Percentiles rank a stretch among this genome's conserved stretches.
Evolutionary conservation across 2,888 invertebrate genomes (phyloP).

Genomic region (Dione juno): DNA sequence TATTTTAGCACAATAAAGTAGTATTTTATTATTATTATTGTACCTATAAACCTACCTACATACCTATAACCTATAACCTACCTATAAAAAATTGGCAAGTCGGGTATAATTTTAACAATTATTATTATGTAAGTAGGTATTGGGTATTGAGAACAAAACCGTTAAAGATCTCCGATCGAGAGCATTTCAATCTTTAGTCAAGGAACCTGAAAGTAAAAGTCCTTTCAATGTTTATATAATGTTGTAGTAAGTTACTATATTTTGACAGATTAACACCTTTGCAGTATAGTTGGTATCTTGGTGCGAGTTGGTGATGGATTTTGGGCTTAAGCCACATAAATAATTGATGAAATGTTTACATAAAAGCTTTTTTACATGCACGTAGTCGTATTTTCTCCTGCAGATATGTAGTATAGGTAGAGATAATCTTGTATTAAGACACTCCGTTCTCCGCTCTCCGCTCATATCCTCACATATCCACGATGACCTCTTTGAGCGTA

Average conservation of each 20-base stretch:
- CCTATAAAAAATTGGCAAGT: background rate
- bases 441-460: too few species aligned
- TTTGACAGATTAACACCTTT: background rate
- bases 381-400: too few species aligned
- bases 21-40: too few species aligned
- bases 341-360: background rate
- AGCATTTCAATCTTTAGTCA: constrained; percentile 18
- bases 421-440: too few species aligned
- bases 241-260: background rate
- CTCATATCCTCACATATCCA: too few species aligned
- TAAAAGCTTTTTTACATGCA: too few species aligned
- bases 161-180: constrained; percentile 12
- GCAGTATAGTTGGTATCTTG: background rate
- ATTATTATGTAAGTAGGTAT: constrained; percentile 10
- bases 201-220: constrained; percentile 23
- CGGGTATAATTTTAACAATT: background rate
- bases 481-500: too few species aligned
- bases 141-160: constrained; percentile 6
- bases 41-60: too few species aligned
- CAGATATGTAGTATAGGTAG: too few species aligned
- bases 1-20: too few species aligned
- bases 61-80: too few species aligned
- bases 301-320: background rate
- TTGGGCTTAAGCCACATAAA: too few species aligned
- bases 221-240: constrained; percentile 22